Evolutionary conservation across 2,113 vertebrate genomes (phyloP).

Genomic region (Phalacrocorax brasilianus): DNA sequence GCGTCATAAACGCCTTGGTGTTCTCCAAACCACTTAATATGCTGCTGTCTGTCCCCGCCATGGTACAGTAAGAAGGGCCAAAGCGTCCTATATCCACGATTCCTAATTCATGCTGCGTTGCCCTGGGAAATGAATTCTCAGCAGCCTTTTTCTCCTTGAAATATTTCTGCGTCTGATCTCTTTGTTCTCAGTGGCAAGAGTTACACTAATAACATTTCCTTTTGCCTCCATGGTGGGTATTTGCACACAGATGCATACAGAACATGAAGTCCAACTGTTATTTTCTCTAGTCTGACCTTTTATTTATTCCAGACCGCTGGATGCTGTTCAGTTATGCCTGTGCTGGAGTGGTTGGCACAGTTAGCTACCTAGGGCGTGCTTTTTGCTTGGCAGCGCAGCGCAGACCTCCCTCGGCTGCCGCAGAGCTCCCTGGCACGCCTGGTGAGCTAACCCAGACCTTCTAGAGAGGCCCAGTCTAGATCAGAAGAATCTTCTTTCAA

Average conservation of each 20-base stretch:
- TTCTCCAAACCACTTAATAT: background rate
- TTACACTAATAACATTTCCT: background rate
- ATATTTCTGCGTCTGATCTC: background rate
- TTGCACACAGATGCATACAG: background rate
- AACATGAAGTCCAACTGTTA: background rate
- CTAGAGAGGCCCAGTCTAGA: background rate
- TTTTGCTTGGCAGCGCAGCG: background rate
- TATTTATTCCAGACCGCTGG: background rate
- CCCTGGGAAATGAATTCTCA: background rate
- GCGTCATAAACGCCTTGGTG: accelerated
- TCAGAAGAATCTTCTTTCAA: background rate
- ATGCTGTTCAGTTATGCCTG: background rate
- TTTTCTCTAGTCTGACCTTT: background rate
- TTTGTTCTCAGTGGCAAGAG: background rate
- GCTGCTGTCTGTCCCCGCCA: background rate
- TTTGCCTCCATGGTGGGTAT: background rate
- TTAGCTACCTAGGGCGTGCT: background rate
- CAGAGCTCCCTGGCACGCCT: background rate
- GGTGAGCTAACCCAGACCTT: background rate
- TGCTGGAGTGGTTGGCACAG: background rate
- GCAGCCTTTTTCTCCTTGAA: background rate
- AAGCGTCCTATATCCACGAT: background rate
- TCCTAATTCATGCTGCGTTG: background rate
- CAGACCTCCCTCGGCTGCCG: background rate
- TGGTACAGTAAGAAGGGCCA: background rate